These are phyloP conservation scores for Psilanteris sp. DNA, from an alignment of 1,140 invertebrate species.

Conservation along the genomic window DNA sequence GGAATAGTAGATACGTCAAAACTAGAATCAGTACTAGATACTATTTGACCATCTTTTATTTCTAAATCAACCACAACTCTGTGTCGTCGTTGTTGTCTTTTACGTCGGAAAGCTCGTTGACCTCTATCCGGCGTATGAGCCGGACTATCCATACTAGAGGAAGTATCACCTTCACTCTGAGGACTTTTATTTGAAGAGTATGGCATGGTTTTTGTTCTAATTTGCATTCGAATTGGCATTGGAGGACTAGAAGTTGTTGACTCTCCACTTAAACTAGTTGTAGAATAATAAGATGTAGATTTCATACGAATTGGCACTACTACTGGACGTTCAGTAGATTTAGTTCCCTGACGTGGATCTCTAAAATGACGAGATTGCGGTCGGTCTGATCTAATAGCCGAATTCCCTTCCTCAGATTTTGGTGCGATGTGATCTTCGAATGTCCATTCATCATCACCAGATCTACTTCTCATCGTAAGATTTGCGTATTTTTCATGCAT, in stretches of 20 bases:
- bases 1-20: slow-evolving; percentile 85
- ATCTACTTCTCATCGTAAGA: slow-evolving; percentile 65
- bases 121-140: slow-evolving; percentile 75
- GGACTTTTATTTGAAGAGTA: slow-evolving; percentile 74
- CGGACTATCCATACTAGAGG: slow-evolving; percentile 78
- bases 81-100: slow-evolving; percentile 75
- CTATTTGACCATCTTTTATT: slow-evolving; percentile 76
- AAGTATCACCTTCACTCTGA: slow-evolving; percentile 78
- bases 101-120: slow-evolving; percentile 74
- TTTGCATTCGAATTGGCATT: slow-evolving; percentile 75
- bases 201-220: slow-evolving; percentile 77
- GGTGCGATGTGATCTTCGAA: slow-evolving; percentile 67
- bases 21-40: slow-evolving; percentile 83
- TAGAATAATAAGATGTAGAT: slow-evolving; percentile 77
- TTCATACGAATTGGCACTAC: slow-evolving; percentile 74
- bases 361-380: slow-evolving; percentile 69
- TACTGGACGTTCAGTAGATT: slow-evolving; percentile 75
- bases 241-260: slow-evolving; percentile 78
- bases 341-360: slow-evolving; percentile 68
- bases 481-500: slow-evolving; percentile 76
- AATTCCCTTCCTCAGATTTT: slow-evolving; percentile 49
- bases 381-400: slow-evolving; percentile 42
- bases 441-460: slow-evolving; percentile 73
- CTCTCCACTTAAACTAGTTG: slow-evolving; percentile 78
- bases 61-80: slow-evolving; percentile 76